Conservation (phyloP, 2,888 invertebrate genomes). For the Hipparchia semele region DNA sequence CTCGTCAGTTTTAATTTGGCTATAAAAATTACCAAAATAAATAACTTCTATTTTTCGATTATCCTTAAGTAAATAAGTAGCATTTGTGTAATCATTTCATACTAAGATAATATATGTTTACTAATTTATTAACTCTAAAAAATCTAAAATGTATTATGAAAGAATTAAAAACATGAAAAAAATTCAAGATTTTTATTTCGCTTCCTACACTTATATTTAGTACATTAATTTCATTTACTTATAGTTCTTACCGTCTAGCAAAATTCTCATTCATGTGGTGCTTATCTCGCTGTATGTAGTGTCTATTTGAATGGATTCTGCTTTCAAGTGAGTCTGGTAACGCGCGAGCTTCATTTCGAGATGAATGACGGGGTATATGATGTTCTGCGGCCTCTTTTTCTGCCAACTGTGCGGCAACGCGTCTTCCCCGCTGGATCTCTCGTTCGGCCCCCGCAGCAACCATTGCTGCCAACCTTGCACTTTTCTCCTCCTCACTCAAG, state of each 20-base stretch:
- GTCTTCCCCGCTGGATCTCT: slow-evolving; percentile 85
- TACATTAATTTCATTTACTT: neutral
- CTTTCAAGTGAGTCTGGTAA: slow-evolving; percentile 89
- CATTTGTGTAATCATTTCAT: slow-evolving; percentile 39
- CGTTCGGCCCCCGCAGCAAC: slow-evolving; percentile 89
- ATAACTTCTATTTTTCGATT: slow-evolving; percentile 9
- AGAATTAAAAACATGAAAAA: slow-evolving; percentile 10
- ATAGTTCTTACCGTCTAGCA: slow-evolving; percentile 81
- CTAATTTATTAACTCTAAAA: slow-evolving; percentile 8
- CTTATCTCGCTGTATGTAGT: slow-evolving; percentile 93
- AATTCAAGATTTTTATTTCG: slow-evolving; percentile 13
- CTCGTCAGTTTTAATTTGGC: neutral
- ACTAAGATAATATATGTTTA: neutral
- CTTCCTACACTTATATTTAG: neutral
- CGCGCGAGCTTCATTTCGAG: slow-evolving; percentile 75
- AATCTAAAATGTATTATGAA: slow-evolving; percentile 19
- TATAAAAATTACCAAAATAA: too few species aligned
- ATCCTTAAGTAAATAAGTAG: slow-evolving; percentile 18
- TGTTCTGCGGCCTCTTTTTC: slow-evolving; percentile 73
- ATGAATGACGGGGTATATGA: slow-evolving; percentile 83
- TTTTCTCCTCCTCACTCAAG: slow-evolving; percentile 78
- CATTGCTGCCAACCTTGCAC: slow-evolving; percentile 88
- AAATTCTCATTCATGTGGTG: slow-evolving; percentile 93
- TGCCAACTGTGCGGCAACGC: slow-evolving; percentile 85
- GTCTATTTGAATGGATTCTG: slow-evolving; percentile 93